Evolutionary conservation across 2,797 vertebrate species (phyloP).

Genomic region (Chrysocyon brachyurus): DNA sequence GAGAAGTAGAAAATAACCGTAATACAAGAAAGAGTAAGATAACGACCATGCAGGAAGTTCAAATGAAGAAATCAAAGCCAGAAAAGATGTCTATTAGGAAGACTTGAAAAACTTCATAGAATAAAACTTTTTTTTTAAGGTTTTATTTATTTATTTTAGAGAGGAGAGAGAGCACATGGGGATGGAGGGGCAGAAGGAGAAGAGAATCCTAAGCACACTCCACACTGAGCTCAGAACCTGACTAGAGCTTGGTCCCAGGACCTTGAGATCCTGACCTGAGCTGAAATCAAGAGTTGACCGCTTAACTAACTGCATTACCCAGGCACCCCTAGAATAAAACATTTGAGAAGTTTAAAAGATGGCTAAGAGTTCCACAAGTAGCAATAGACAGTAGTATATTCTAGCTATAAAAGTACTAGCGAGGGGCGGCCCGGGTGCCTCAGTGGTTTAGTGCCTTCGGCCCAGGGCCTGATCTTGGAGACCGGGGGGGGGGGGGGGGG

Average conservation of each 20-base stretch:
- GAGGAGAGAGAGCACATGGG: neutral
- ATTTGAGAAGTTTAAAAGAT: neutral
- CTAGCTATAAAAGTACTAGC: neutral
- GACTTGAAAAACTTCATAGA: neutral
- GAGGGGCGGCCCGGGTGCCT: neutral
- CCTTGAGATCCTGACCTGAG: neutral
- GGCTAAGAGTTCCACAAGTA: neutral
- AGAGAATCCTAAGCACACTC: neutral
- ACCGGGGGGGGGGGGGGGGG: too few species aligned
- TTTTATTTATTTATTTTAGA: neutral
- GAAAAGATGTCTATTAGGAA: neutral
- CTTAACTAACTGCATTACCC: neutral
- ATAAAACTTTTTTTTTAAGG: neutral
- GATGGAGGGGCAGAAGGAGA: neutral
- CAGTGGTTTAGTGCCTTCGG: too few species aligned
- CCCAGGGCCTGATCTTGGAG: too few species aligned
- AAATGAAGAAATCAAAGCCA: neutral
- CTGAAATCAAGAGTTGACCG: neutral
- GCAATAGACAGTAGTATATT: neutral
- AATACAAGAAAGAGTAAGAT: neutral
- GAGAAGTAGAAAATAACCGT: neutral
- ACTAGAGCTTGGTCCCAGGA: neutral
- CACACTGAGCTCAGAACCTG: fast-evolving
- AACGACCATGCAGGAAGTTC: neutral
- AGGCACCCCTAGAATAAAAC: neutral